Evolutionary conservation across 2,113 vertebrate species (phyloP).

Genomic region (Taxidea taxus): DNA sequence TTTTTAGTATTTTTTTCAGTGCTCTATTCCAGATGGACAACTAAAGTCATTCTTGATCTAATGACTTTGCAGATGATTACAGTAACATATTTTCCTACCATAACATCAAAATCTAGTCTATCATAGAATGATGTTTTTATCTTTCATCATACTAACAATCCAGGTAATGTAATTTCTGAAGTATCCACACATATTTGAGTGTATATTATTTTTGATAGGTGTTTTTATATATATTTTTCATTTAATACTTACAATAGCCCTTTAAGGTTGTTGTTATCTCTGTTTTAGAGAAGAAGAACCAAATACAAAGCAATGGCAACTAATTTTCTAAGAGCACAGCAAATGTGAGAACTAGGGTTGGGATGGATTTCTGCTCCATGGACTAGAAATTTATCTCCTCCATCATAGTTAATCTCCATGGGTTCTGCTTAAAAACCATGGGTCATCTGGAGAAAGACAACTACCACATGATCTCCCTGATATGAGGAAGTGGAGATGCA

Average conservation of each 20-base stretch:
- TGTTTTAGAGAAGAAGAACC: background rate
- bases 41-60: background rate
- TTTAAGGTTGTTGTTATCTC: background rate
- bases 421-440: slow-evolving; percentile 31
- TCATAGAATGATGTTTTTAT: background rate
- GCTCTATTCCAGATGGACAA: background rate
- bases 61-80: background rate
- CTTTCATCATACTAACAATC: background rate
- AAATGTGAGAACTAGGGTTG: background rate
- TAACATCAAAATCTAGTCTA: background rate
- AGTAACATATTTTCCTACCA: background rate
- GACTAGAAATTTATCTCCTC: background rate
- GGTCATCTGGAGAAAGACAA: no score
- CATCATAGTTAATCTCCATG: background rate
- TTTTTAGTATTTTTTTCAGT: background rate
- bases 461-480: no score
- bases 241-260: background rate
- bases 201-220: background rate
- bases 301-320: background rate
- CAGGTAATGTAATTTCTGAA: background rate
- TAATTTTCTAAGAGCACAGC: background rate
- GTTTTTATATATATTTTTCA: background rate
- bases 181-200: background rate
- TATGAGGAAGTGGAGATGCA: no score
- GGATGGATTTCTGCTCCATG: background rate